Conservation (phyloP, 2,113 vertebrate species). For the Phyllostomus hastatus region DNA sequence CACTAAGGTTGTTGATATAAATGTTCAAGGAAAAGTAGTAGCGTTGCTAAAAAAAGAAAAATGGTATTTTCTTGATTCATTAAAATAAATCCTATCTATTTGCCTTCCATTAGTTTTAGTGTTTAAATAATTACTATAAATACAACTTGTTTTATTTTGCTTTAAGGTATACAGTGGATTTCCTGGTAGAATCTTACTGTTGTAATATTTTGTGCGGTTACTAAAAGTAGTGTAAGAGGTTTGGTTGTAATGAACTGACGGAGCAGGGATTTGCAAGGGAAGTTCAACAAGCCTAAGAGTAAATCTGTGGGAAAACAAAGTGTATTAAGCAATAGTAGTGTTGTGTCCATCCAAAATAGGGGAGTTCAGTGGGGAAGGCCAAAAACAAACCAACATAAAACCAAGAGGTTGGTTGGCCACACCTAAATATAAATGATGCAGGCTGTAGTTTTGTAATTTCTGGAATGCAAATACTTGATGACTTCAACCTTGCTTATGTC, state of each 20-base stretch:
- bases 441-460: not conserved
- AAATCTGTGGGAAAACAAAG: not conserved
- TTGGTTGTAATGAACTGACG: not conserved
- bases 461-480: not conserved
- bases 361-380: not conserved
- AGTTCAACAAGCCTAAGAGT: not conserved
- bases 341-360: not conserved
- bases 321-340: not conserved
- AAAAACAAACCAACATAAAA: not conserved
- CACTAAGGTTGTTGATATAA: not conserved
- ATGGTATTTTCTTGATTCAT: not conserved
- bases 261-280: not conserved
- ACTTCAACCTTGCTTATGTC: not conserved
- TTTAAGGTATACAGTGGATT: not conserved
- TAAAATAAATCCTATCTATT: not conserved
- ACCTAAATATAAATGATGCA: not conserved
- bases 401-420: fast-evolving
- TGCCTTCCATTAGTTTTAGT: not conserved
- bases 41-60: not conserved
- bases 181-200: not conserved
- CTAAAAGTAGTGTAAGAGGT: not conserved
- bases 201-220: not conserved
- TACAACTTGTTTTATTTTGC: not conserved
- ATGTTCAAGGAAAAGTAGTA: not conserved
- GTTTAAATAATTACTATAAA: not conserved